Percentiles rank a stretch among this genome's conserved stretches.
Evolutionary conservation across 2,888 invertebrate species (phyloP).

Genomic region (Nemotelus pantherinus): DNA sequence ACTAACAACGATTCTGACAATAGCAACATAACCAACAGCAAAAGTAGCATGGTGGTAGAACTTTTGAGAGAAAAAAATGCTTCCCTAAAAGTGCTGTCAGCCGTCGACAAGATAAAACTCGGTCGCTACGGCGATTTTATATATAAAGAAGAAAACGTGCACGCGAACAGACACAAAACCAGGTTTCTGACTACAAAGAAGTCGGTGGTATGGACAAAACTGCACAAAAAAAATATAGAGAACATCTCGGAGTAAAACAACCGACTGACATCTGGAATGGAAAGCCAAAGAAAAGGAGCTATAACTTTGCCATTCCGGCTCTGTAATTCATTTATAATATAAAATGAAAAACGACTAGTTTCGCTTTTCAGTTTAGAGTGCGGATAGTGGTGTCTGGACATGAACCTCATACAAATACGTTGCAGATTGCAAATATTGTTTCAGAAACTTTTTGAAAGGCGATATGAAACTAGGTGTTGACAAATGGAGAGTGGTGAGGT

Average conservation of each 20-base stretch:
- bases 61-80: constrained; percentile 35
- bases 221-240: background rate
- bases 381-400: no score
- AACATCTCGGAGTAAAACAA: background rate
- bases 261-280: constrained; percentile 39
- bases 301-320: constrained; percentile 23
- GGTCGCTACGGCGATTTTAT: background rate
- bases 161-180: background rate
- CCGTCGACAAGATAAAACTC: constrained; percentile 35
- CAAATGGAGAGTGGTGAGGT: background rate
- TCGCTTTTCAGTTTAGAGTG: no score
- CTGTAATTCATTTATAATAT: constrained; percentile 41
- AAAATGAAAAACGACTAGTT: background rate
- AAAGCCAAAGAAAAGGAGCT: constrained; percentile 17
- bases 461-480: background rate
- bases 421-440: no score
- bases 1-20: constrained; percentile 37
- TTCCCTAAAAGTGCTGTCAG: constrained; percentile 31
- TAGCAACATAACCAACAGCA: constrained; percentile 42
- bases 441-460: no score
- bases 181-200: background rate
- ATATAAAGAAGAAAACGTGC: background rate
- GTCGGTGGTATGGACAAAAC: background rate
- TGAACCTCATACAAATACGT: no score
- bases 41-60: constrained; percentile 35